Evolutionary conservation across 2,113 vertebrate species (phyloP).

Genomic region (Leptobrachium leishanense): DNA sequence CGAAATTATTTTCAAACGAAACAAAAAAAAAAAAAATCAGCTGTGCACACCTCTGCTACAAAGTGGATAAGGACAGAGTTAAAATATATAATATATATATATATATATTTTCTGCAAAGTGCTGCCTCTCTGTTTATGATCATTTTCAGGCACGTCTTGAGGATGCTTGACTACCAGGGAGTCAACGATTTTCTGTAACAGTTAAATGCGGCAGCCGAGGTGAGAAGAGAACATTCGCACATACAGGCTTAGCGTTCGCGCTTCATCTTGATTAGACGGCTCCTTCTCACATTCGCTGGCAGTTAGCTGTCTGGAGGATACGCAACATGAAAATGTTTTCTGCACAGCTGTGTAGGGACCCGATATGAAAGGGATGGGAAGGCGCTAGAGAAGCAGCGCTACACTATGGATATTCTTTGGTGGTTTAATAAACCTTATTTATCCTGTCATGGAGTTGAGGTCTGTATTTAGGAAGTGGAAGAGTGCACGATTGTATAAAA

Average conservation of each 20-base stretch:
- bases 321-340: conserved; percentile 3
- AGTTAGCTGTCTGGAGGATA: conserved; percentile 4
- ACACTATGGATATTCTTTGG: neutral
- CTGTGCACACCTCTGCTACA: too few relatives aligned
- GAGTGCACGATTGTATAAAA: too few relatives aligned
- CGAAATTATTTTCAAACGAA: too few relatives aligned
- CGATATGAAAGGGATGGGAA: neutral
- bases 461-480: too few relatives aligned
- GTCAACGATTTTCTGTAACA: neutral
- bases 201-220: neutral
- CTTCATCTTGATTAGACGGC: conserved; percentile 1
- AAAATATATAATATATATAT: too few relatives aligned
- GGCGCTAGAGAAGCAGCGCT: neutral
- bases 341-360: neutral
- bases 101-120: too few relatives aligned
- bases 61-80: too few relatives aligned
- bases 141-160: neutral
- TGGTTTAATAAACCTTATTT: too few relatives aligned
- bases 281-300: conserved; percentile 12
- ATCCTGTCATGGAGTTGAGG: too few relatives aligned
- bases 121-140: too few relatives aligned
- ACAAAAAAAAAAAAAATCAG: too few relatives aligned
- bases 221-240: conserved; percentile 10
- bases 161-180: neutral
- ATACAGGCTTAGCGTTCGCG: neutral